Evolutionary conservation across 2,113 vertebrate species (phyloP).

Genomic region (Chloropsis cyanopogon): DNA sequence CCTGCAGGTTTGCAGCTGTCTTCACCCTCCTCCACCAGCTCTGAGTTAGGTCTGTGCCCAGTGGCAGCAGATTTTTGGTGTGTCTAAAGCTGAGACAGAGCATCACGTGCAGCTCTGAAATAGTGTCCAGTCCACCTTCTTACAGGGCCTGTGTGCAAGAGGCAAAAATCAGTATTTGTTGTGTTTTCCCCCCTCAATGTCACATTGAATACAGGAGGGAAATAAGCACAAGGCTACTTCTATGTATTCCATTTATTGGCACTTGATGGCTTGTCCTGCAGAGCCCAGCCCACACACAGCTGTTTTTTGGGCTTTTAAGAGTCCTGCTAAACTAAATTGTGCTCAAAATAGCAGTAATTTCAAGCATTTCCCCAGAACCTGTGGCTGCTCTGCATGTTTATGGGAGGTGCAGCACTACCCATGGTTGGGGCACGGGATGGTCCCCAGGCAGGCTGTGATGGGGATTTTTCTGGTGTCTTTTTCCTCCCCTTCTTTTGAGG

Average conservation of each 20-base stretch:
- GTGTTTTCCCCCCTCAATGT: rapidly evolving
- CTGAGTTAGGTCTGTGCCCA: rapidly evolving
- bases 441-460: background rate
- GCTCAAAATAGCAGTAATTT: background rate
- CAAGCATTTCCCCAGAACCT: background rate
- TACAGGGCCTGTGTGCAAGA: background rate
- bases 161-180: background rate
- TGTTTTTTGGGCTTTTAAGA: slow-evolving; percentile 2
- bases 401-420: background rate
- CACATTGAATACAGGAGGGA: background rate
- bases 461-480: background rate
- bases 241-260: background rate
- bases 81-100: background rate
- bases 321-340: background rate
- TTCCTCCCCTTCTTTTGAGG: background rate
- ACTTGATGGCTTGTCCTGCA: background rate
- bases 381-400: background rate
- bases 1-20: background rate
- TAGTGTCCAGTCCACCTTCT: background rate
- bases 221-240: background rate
- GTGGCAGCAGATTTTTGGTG: background rate
- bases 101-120: background rate
- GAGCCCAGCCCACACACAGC: background rate
- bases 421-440: rapidly evolving
- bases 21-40: background rate